These are phyloP conservation scores for Torymus tubicola DNA, from an alignment of 2,888 invertebrate species.

Conservation along the genomic window DNA sequence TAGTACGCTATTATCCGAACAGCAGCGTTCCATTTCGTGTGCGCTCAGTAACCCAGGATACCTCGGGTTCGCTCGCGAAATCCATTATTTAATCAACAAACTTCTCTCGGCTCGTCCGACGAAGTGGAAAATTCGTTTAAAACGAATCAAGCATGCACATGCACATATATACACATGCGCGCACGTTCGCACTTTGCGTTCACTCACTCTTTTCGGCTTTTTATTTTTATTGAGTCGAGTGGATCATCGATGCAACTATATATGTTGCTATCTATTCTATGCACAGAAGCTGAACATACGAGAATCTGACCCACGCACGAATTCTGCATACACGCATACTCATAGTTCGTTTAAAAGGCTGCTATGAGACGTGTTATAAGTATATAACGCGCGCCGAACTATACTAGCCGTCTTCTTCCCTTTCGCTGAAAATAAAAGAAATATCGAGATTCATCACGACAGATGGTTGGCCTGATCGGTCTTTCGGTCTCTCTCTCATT, in stretches of 20 bases:
- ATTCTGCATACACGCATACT: no score
- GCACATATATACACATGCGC: not conserved
- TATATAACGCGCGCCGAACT: no score
- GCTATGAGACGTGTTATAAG: no score
- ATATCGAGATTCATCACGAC: slow-evolving; percentile 66
- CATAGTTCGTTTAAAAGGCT: no score
- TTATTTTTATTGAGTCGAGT: slow-evolving; percentile 6
- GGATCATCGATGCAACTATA: not conserved
- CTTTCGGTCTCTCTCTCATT: slow-evolving; percentile 4
- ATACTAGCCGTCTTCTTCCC: no score
- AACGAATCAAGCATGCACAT: slow-evolving; percentile 40
- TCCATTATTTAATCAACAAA: slow-evolving; percentile 50
- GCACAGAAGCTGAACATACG: no score
- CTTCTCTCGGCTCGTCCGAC: not conserved
- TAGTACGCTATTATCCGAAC: slow-evolving; percentile 3
- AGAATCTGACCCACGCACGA: no score
- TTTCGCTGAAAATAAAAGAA: slow-evolving; percentile 55
- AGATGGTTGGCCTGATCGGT: slow-evolving; percentile 64
- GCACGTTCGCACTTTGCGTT: no score
- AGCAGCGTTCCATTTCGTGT: slow-evolving; percentile 6
- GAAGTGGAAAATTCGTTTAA: slow-evolving; percentile 42
- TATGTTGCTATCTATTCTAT: no score
- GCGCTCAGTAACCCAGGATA: not conserved
- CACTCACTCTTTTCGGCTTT: not conserved
- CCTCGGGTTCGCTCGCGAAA: not conserved